Base-by-base conservation (phyloP, 2,797 vertebrate genomes). In the Sebastes nivosus region DNA sequence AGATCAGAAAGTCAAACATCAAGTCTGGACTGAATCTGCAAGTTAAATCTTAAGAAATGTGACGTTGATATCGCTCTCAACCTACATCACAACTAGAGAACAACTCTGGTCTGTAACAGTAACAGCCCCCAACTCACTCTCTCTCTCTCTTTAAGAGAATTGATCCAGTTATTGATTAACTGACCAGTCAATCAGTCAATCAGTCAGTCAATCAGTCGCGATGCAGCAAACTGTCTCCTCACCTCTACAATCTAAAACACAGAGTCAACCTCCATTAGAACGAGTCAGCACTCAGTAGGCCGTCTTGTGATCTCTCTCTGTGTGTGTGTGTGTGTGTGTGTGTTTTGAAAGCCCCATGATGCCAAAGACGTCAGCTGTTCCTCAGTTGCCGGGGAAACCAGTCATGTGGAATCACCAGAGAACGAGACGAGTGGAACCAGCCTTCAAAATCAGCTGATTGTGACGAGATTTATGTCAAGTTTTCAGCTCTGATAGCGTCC, bases 291-390 rank as follows among this genome's bases (percentile, higher is more conserved):
- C 81, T 74, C 75, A 64, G 80, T 24, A 4, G 60, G 60, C 8
- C 3, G 72, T 87, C 89, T 91, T 91, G 89, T 92, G 91, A 91
- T 89, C 67, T 38, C 36, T 5, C 34, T 70, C n/a, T 36, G 10
- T 80, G 66, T 42, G 30, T 61, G 78, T 70, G 24, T 36, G 11
- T 80, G 80, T 69, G 64, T 68, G 72, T 70, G 50, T 46, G 27
- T 69, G 46, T 46, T 82, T 65, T 74, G 32, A 87, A 84, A 83
- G 73, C 87, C 92, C 25, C 91, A 87, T 93, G 91, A 92, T 75
- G 83, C 60, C 13, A 63, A 71, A 81, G 73, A 90, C 75, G 86
- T 90, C 91, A 90, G 68, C 87, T 65, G 66, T 70, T 84, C 59
- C 77, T 32, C 4, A 1, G 91, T 87, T 87, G 80, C 84, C n/a